Evolutionary conservation across 2,113 vertebrate species (phyloP).

Genomic region (Psilopogon haemacephalus): DNA sequence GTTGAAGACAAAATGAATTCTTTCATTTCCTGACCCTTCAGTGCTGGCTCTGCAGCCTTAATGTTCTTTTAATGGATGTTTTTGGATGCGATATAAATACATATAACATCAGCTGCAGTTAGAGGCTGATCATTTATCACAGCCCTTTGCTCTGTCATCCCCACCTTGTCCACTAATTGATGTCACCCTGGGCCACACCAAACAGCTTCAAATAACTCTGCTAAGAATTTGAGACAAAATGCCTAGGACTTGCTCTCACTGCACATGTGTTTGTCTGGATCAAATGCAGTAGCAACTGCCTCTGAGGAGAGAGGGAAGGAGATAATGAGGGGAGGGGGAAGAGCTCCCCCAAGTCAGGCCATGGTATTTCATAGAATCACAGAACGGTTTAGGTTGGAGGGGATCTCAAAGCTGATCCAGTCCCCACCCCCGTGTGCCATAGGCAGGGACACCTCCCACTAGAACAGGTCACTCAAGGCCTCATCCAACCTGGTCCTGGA

Average conservation of each 20-base stretch:
- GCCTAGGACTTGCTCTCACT: background rate
- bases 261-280: background rate
- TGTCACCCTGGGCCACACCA: background rate
- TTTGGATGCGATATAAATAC: background rate
- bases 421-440: no score
- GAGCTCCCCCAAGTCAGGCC: background rate
- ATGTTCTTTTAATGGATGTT: background rate
- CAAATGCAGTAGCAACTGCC: background rate
- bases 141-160: background rate
- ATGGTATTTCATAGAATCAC: background rate
- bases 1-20: background rate
- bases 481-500: no score
- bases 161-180: background rate
- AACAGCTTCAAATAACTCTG: background rate
- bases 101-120: background rate
- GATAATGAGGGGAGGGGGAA: background rate
- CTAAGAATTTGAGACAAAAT: background rate
- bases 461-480: no score
- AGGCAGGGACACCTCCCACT: no score
- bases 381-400: no score
- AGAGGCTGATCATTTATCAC: background rate
- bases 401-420: no score
- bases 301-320: constrained; percentile 1
- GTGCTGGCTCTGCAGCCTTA: background rate
- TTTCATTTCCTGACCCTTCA: background rate